Evolutionary conservation across 2,888 invertebrate genomes (phyloP).

Genomic region (Calliopum simillimum): DNA sequence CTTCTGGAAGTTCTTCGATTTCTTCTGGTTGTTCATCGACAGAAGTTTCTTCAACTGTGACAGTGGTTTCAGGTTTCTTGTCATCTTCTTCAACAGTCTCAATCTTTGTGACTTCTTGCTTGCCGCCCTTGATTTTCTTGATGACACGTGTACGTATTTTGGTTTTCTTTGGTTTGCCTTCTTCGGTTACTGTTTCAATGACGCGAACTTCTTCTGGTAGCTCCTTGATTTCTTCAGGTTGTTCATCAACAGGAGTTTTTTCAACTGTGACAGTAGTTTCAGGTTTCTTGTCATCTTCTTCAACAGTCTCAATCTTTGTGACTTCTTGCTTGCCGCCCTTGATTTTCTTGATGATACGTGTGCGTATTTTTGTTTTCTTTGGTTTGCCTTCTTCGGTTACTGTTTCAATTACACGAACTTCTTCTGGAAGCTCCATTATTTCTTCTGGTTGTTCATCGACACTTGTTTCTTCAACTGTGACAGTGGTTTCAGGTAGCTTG

Average conservation of each 20-base stretch:
- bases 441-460: constrained; percentile 1
- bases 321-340: constrained; percentile 13
- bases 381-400: constrained; percentile 12
- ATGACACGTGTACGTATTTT: constrained; percentile 12
- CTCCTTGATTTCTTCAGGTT: background rate
- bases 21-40: background rate
- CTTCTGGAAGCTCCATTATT: background rate
- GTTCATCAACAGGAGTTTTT: background rate
- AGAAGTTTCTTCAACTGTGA: background rate
- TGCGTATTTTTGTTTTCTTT: constrained; percentile 1
- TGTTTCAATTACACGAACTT: constrained; percentile 16
- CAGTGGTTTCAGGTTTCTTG: constrained; percentile 16
- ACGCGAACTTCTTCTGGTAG: constrained; percentile 7
- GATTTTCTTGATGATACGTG: constrained; percentile 14
- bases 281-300: constrained; percentile 11
- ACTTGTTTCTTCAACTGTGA: background rate
- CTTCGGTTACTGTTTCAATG: constrained; percentile 6
- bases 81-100: constrained; percentile 20
- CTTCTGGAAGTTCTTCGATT: constrained; percentile 1
- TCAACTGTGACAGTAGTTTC: constrained; percentile 20
- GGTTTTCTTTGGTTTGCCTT: constrained; percentile 10
- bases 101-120: constrained; percentile 11
- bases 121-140: constrained; percentile 13
- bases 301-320: constrained; percentile 14
- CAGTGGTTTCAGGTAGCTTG: constrained; percentile 16